A percentile compares a stretch with the other conserved stretches of the same genome.
Conservation (phyloP, 2,888 invertebrate genomes). For the Mellilla xanthometata region DNA sequence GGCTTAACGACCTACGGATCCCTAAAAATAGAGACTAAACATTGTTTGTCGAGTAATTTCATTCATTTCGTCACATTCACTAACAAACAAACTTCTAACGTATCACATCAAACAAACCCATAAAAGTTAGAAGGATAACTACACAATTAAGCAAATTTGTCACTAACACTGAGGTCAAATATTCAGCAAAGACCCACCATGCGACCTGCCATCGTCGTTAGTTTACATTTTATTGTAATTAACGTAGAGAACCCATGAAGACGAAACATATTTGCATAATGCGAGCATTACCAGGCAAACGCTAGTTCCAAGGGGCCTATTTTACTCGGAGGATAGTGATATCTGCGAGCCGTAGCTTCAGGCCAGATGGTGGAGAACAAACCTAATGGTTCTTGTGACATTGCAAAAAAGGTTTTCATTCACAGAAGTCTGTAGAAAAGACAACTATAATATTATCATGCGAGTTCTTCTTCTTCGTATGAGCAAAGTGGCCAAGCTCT, state of each 20-base stretch:
- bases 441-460: background rate
- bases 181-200: constrained; percentile 12
- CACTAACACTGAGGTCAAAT: constrained; percentile 12
- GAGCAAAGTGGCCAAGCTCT: too few species aligned
- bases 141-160: constrained; percentile 20
- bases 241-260: constrained; percentile 33
- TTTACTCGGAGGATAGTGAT: constrained; percentile 23
- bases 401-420: background rate
- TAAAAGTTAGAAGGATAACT: constrained; percentile 21
- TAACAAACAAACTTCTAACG: too few species aligned
- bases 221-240: constrained; percentile 35
- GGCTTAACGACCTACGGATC: too few species aligned
- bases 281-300: constrained; percentile 37
- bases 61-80: too few species aligned
- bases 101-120: too few species aligned
- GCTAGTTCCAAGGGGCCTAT: constrained; percentile 33
- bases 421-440: too few species aligned
- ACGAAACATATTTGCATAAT: constrained; percentile 43
- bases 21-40: too few species aligned
- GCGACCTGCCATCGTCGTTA: constrained; percentile 25
- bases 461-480: too few species aligned
- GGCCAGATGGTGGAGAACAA: constrained; percentile 21
- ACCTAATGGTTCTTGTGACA: constrained; percentile 1
- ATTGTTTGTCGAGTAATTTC: too few species aligned
- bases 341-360: constrained; percentile 23